Evolutionary conservation across 2,797 vertebrate genomes (phyloP), one percentile per base, ranked within the genome.

Genomic region (Myotis myotis): DNA sequence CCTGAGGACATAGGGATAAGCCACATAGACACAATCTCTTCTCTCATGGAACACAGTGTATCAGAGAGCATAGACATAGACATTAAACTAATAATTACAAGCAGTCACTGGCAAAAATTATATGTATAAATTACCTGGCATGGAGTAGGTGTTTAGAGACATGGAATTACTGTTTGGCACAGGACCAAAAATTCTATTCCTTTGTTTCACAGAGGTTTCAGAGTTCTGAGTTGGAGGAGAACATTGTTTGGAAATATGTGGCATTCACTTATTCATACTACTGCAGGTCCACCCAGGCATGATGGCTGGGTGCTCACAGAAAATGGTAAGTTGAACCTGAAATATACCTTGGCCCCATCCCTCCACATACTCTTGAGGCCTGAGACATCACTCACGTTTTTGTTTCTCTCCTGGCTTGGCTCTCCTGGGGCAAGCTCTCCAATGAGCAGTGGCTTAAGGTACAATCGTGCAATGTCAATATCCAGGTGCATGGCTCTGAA

Each of bases 381-480:
- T 25, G 2, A 68, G 47, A 30, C 4, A 8, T 44, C 53, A 98
- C 98, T 98, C 94, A 98, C 98, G 25, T 98, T 98, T 98, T 98
- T 98, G 68, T 97, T 97, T 60, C 96, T 96, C 94, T 98, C 98
- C 66, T 97, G 98, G 95, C 94, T 98, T 85, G 98, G 98, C 8
- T 98, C 97, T 86, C 94, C 97, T 11, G 97, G 97, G 4, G 97
- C 97, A 97, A 98, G 94, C 62, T 98, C 98, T 83, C 98, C 98
- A 0, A 98, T 98, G 74, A 98, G 96, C 80, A 98, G 97, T 1
- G 97, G 79, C 33, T 97, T 98, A 80, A 98, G 76, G 87, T 98
- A 98, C 71, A 98, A 92, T 11, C 49, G 91, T 41, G 97, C 98
- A 72, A 97, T 2, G 3, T 93, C 33, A 49, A 91, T 96, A 2